Percentiles rank a stretch among this genome's conserved stretches.
These are phyloP conservation scores for Anguilla anguilla DNA, from an alignment of 2,797 vertebrate genomes.

Conservation along the genomic window DNA sequence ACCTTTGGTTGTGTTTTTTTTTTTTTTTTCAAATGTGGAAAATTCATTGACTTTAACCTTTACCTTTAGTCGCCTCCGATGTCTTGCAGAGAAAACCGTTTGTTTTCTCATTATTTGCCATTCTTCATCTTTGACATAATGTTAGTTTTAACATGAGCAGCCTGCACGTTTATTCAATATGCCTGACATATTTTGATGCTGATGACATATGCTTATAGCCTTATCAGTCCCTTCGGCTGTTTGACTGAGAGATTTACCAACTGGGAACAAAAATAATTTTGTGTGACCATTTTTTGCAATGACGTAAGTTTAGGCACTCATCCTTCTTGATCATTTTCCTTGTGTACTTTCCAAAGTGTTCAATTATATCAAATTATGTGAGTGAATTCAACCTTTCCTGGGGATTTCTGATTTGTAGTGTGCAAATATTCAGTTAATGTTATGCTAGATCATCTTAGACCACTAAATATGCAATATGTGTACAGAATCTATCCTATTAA, in stretches of 20 bases:
- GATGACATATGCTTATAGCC: not conserved
- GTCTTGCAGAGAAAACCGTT: not conserved
- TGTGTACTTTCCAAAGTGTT: not conserved
- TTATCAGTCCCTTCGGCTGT: not conserved
- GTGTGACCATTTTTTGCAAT: not conserved
- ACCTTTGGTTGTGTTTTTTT: not conserved
- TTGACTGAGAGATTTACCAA: not conserved
- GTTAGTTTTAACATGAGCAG: not conserved
- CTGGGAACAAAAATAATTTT: not conserved
- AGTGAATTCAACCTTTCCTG: not conserved
- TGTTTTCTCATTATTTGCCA: not conserved
- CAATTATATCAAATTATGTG: not conserved
- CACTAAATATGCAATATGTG: not conserved
- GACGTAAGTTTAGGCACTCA: not conserved
- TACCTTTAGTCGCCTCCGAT: not conserved
- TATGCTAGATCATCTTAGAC: not conserved
- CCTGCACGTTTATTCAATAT: not conserved
- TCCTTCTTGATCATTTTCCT: not conserved
- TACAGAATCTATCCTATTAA: not conserved
- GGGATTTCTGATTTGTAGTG: not conserved
- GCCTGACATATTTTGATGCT: not conserved
- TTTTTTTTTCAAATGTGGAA: not conserved
- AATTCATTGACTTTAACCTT: not conserved
- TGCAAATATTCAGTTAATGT: not conserved
- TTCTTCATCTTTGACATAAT: not conserved